A percentile compares a stretch with the other conserved stretches of the same genome.
Evolutionary conservation across 2,797 vertebrate species (phyloP).

Genomic region (Petrocephalus sullivani): DNA sequence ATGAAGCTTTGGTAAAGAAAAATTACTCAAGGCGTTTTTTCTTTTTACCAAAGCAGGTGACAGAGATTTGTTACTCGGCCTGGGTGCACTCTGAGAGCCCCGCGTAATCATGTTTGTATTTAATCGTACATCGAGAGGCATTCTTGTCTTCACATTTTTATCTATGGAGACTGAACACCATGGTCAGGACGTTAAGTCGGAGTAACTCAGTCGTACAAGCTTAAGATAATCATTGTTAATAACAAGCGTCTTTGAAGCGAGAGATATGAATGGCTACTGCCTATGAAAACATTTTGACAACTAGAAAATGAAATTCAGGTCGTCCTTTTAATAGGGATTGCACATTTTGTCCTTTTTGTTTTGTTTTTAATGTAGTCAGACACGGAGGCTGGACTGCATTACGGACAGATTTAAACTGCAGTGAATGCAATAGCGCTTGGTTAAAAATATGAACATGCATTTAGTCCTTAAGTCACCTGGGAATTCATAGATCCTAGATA

Average conservation of each 20-base stretch:
- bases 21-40: background rate
- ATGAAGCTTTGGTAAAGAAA: background rate
- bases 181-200: background rate
- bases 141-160: background rate
- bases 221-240: background rate
- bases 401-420: slow-evolving; percentile 14
- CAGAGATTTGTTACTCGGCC: background rate
- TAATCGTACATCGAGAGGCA: background rate
- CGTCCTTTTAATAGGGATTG: background rate
- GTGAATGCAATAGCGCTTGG: slow-evolving; percentile 40
- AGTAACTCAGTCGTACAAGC: background rate
- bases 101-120: background rate
- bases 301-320: background rate
- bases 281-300: background rate
- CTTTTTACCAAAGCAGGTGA: background rate
- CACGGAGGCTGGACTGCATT: background rate
- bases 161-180: background rate
- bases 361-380: background rate
- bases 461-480: slow-evolving; percentile 41
- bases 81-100: background rate
- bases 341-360: background rate
- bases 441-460: slow-evolving; percentile 49
- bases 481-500: slow-evolving; percentile 59
- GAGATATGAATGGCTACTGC: background rate
- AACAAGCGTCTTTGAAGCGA: background rate